These are phyloP conservation scores for Mirounga angustirostris DNA, from an alignment of 2,113 vertebrate species.

Conservation along the genomic window DNA sequence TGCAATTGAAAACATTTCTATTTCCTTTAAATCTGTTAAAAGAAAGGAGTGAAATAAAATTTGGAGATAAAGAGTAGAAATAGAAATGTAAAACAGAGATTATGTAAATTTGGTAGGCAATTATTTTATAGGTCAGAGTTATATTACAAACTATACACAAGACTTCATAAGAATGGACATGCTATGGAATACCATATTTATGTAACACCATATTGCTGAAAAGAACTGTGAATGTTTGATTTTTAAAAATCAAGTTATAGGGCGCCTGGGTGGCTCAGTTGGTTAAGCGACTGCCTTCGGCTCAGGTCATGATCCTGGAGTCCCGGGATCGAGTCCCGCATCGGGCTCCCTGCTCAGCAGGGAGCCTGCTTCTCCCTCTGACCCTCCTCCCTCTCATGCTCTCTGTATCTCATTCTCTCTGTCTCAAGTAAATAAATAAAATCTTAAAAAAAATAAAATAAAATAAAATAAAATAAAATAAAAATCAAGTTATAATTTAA, in stretches of 20 bases:
- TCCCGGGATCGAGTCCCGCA: too few relatives aligned
- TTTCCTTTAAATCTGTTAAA: slow-evolving; percentile 11
- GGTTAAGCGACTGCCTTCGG: too few relatives aligned
- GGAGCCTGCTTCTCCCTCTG: too few relatives aligned
- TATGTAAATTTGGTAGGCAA: neutral
- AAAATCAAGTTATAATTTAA: slow-evolving; percentile 33
- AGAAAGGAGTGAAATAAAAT: slow-evolving; percentile 37
- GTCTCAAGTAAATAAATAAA: too few relatives aligned
- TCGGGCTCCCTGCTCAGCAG: too few relatives aligned
- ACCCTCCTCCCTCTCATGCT: too few relatives aligned
- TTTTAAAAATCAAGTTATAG: slow-evolving; percentile 31
- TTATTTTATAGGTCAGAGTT: neutral
- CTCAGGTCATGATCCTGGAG: too few relatives aligned
- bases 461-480: neutral
- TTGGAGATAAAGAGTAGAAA: neutral
- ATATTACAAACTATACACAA: slow-evolving; percentile 13
- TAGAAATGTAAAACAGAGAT: slow-evolving; percentile 17
- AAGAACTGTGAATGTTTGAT: neutral
- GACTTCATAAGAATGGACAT: neutral
- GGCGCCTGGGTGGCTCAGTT: too few relatives aligned
- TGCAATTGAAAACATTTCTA: neutral
- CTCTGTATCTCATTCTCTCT: too few relatives aligned
- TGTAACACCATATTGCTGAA: neutral
- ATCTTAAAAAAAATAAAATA: too few relatives aligned
- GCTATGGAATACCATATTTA: neutral